phyloP scores from a whole-genome alignment of 2,888 invertebrate genomes.

The Epistrophe eligans region DNA sequence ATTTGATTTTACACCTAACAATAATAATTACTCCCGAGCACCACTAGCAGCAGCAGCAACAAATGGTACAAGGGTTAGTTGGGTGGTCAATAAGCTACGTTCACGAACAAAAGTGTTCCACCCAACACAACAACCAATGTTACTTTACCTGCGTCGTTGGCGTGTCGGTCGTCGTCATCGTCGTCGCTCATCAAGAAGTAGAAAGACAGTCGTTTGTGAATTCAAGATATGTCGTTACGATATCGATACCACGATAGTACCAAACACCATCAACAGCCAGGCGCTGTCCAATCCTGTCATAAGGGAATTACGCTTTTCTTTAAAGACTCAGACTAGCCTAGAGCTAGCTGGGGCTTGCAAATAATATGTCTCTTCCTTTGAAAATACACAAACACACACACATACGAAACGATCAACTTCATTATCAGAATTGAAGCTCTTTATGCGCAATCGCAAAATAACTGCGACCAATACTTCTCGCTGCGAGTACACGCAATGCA shows the following conservation, averaged over 20 bases:
- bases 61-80: slow-evolving; percentile 43
- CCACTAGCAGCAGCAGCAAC: not conserved
- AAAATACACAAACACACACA: not conserved
- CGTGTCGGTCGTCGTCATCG: not conserved
- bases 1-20: slow-evolving; percentile 70
- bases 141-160: not conserved
- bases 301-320: slow-evolving; percentile 68
- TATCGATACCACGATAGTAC: not conserved
- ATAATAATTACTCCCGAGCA: slow-evolving; percentile 67
- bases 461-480: slow-evolving; percentile 35
- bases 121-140: slow-evolving; percentile 13
- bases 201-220: slow-evolving; percentile 49
- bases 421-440: slow-evolving; percentile 64
- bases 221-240: slow-evolving; percentile 40
- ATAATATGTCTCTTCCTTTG: slow-evolving; percentile 42
- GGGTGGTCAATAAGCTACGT: slow-evolving; percentile 54
- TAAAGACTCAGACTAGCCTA: slow-evolving; percentile 34
- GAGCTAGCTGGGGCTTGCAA: not conserved
- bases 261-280: not conserved
- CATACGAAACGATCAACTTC: slow-evolving; percentile 53
- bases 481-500: slow-evolving; percentile 60
- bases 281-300: slow-evolving; percentile 55
- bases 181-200: not conserved
- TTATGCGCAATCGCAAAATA: slow-evolving; percentile 63
- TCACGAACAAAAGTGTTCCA: slow-evolving; percentile 41